Evolutionary conservation across 1,140 invertebrate species (phyloP), one percentile per base, ranked within the genome.

Genomic region (Nebria ingens): DNA sequence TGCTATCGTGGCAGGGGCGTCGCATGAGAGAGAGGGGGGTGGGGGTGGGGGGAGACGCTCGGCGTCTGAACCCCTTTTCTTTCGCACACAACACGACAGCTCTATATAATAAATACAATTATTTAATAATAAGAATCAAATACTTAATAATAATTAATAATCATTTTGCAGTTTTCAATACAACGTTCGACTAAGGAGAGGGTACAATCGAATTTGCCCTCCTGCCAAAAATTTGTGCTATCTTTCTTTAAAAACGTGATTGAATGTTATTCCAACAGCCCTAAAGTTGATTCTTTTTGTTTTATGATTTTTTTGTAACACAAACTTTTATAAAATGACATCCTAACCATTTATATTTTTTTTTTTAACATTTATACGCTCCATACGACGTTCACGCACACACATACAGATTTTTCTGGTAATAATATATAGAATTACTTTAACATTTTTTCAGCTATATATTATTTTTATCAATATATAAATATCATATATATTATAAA

Each of bases 401-500:
- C 62, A 63, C 57, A 63, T 58, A 61, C 62, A 50, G 38, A 45
- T 56, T 61, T 34, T 38, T 34, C 20, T 54, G 6, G 40, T 38
- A 54, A 54, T 34, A 34, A 38, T 34, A 65, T 61, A 68, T 66
- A 68, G 63, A 68, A 65, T 66, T 66, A 65, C 57, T 65, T 65
- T 67, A 68, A 68, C 62, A 64, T 67, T 64, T 63, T n/a, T n/a
- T 57, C 49, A 55, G 38, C 25, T 63, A 62, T 63, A 62, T 60
- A 53, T 55, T 63, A 60, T 58, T 64, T 56, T 52, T 12, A 54
- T 53, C 53, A n/a, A 42, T 15, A 40, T 53, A 55, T 49, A 42
- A 49, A 42, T 13, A 21, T 55, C 22, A 45, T 49, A 53, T 53
- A 25, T 11, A 12, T 64, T 67, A 65, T 65, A 63, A 68, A 66